Evolutionary conservation across 2,888 invertebrate genomes (phyloP).

Genomic region (Atherix ibis): DNA sequence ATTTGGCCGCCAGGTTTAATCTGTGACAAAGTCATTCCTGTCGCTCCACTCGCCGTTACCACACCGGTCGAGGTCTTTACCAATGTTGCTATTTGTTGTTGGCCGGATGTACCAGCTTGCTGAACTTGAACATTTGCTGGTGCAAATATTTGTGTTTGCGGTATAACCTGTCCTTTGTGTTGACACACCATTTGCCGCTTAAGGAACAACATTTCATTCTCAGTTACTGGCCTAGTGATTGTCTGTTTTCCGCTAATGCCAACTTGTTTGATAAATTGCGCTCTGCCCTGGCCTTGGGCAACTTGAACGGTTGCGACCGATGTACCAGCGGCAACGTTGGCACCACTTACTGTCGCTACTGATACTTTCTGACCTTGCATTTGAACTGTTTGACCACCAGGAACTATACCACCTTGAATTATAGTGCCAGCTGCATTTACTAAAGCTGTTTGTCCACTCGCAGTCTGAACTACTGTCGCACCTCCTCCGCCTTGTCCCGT

Average conservation of each 20-base stretch:
- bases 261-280: constrained; percentile 31
- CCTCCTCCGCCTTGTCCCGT: constrained; percentile 17
- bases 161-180: constrained; percentile 33
- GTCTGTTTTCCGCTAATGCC: constrained; percentile 32
- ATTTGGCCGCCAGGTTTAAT: constrained; percentile 31
- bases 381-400: constrained; percentile 23
- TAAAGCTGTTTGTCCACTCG: constrained; percentile 22
- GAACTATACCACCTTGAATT: constrained; percentile 28
- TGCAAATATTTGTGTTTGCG: constrained; percentile 40
- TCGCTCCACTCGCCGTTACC: constrained; percentile 24
- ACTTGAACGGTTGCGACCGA: constrained; percentile 36
- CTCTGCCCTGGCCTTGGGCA: constrained; percentile 29
- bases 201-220: constrained; percentile 41
- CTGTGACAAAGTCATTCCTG: constrained; percentile 30
- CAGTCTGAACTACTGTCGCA: constrained; percentile 23
- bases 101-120: constrained; percentile 19
- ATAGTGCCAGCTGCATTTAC: constrained; percentile 28
- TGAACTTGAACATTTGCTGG: constrained; percentile 35
- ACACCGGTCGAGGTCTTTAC: constrained; percentile 31
- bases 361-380: constrained; percentile 32
- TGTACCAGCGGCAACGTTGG: constrained; percentile 25
- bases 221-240: constrained; percentile 36
- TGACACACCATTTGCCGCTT: constrained; percentile 35
- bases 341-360: constrained; percentile 24
- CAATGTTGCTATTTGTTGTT: constrained; percentile 27